Conservation (phyloP, 2,113 vertebrate species). For the Trematocara variabile region DNA sequence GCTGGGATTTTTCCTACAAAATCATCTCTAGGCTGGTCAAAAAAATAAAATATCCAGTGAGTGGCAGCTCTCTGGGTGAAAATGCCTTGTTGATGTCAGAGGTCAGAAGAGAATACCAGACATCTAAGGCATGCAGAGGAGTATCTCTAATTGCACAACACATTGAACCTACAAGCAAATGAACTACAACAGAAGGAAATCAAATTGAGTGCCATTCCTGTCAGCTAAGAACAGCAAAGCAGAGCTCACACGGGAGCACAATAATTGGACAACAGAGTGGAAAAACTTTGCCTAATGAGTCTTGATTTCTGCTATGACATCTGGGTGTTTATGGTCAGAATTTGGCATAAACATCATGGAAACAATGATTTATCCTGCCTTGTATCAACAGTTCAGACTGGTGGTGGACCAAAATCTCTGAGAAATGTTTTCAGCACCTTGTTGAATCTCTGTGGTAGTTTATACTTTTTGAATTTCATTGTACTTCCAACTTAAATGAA, state of each 20-base stretch:
- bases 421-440: neutral
- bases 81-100: neutral
- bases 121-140: neutral
- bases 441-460: neutral
- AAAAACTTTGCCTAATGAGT: neutral
- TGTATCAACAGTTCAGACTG: neutral
- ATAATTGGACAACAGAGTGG: neutral
- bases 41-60: neutral
- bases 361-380: neutral
- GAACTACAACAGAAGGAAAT: neutral
- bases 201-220: accelerated
- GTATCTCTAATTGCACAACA: neutral
- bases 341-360: neutral
- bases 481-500: neutral
- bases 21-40: neutral
- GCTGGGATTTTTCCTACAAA: neutral
- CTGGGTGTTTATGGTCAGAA: neutral
- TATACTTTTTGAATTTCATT: neutral
- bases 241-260: neutral
- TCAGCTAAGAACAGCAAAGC: neutral
- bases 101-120: neutral
- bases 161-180: neutral
- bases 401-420: neutral
- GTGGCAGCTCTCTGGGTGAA: neutral
- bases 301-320: neutral